A percentile compares a stretch with the other conserved stretches of the same genome.
Conservation (phyloP, 1,140 invertebrate species). For the Ooceraea biroi region DNA sequence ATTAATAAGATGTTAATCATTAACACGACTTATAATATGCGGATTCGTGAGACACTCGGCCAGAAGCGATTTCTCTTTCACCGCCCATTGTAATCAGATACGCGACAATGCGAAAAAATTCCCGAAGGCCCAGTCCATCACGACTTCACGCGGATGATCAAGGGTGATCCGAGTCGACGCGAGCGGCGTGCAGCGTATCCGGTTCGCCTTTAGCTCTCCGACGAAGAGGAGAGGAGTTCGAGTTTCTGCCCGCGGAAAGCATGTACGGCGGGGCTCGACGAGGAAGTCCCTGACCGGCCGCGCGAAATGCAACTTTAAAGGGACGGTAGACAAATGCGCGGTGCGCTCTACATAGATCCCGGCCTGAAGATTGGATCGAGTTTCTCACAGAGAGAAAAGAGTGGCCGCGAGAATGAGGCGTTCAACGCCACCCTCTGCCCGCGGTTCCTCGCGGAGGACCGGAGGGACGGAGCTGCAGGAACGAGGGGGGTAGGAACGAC, state of each 20-base stretch:
- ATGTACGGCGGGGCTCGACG: constrained; percentile 32
- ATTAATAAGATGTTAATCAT: too few species aligned
- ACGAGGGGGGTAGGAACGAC: constrained; percentile 25
- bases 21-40: too few species aligned
- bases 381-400: constrained; percentile 83
- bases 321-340: constrained; percentile 84
- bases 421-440: constrained; percentile 58
- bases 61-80: constrained; percentile 29
- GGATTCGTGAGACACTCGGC: constrained; percentile 20
- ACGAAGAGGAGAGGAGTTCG: constrained; percentile 66
- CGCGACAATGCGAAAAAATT: constrained; percentile 58
- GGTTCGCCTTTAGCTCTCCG: constrained; percentile 70
- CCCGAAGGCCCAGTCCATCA: constrained; percentile 50
- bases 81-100: constrained; percentile 56
- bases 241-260: constrained; percentile 74
- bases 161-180: constrained; percentile 56
- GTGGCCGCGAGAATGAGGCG: constrained; percentile 49
- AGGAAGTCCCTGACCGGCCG: constrained; percentile 65
- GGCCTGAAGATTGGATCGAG: constrained; percentile 83
- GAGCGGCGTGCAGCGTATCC: constrained; percentile 64
- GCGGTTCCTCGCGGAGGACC: constrained; percentile 13
- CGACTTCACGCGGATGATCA: constrained; percentile 50
- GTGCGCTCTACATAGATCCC: constrained; percentile 85
- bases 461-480: neutral
- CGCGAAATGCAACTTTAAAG: constrained; percentile 79